These are phyloP conservation scores for Stenurella melanura DNA, from an alignment of 2,888 invertebrate species.

Conservation along the genomic window DNA sequence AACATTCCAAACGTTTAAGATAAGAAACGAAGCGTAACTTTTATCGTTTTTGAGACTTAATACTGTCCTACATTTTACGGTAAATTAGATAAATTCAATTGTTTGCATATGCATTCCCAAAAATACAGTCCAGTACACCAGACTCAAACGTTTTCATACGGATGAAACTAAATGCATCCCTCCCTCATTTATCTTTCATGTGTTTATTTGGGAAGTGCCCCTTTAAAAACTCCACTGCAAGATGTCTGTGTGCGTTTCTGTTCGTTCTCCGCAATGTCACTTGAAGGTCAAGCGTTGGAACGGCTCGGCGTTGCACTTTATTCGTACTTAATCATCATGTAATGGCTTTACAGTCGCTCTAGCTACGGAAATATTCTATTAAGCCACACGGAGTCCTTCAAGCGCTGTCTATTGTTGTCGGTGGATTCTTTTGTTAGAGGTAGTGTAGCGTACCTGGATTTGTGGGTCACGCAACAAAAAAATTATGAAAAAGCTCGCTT, in stretches of 20 bases:
- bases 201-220: slow-evolving; percentile 23
- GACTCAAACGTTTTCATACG: too few relatives aligned
- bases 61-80: too few relatives aligned
- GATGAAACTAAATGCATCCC: too few relatives aligned
- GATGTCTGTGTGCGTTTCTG: slow-evolving; percentile 25
- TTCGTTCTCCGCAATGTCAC: slow-evolving; percentile 41
- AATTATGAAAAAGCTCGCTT: slow-evolving; percentile 25
- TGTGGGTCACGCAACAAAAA: slow-evolving; percentile 51
- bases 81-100: too few relatives aligned
- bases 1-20: background rate
- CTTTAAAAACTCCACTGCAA: slow-evolving; percentile 33
- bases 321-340: slow-evolving; percentile 39
- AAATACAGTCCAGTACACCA: too few relatives aligned
- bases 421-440: slow-evolving; percentile 42
- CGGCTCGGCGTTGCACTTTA: slow-evolving; percentile 42
- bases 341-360: slow-evolving; percentile 24
- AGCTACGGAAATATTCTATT: slow-evolving; percentile 46
- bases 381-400: slow-evolving; percentile 38
- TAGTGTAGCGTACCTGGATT: slow-evolving; percentile 46
- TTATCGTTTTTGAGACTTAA: too few relatives aligned
- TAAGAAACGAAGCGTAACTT: too few relatives aligned
- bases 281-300: slow-evolving; percentile 40
- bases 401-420: slow-evolving; percentile 39
- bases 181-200: background rate
- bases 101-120: too few relatives aligned